Evolutionary conservation across 2,888 invertebrate genomes (phyloP).

Genomic region (Torymus auratus): DNA sequence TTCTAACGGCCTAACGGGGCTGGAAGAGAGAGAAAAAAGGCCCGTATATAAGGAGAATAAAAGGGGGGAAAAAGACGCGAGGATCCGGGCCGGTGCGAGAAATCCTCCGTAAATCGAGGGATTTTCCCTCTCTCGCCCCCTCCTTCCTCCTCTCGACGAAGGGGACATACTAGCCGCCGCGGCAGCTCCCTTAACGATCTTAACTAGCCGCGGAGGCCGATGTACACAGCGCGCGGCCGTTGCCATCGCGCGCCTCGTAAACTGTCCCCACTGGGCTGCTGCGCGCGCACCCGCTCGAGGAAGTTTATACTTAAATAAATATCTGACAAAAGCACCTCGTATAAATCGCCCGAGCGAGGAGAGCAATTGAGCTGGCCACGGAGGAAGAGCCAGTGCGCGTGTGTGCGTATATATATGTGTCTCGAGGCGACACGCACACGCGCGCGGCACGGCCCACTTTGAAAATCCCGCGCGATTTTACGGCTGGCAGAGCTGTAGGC

Average conservation of each 20-base stretch:
- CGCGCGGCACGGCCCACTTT: neutral
- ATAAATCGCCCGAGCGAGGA: constrained; percentile 42
- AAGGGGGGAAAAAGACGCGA: neutral
- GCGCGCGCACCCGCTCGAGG: neutral
- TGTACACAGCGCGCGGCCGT: constrained; percentile 16
- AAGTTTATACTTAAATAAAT: constrained; percentile 65
- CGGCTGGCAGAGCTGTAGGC: neutral
- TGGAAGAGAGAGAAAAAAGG: constrained; percentile 7
- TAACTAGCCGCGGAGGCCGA: constrained; percentile 41
- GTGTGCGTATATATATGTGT: neutral
- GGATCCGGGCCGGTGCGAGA: constrained; percentile 24
- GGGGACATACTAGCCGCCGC: constrained; percentile 23
- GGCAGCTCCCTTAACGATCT: constrained; percentile 50
- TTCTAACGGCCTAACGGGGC: neutral
- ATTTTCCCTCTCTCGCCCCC: constrained; percentile 26
- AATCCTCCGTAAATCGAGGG: constrained; percentile 54
- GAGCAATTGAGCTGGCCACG: neutral
- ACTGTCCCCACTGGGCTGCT: constrained; percentile 9
- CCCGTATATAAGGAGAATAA: constrained; percentile 10
- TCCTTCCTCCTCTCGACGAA: neutral
- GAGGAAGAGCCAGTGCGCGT: too few species aligned
- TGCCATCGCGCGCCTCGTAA: constrained; percentile 28
- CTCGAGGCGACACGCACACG: neutral
- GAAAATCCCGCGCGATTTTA: constrained; percentile 3
- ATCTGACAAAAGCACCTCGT: constrained; percentile 63